phyloP scores from a whole-genome alignment of 2,888 invertebrate genomes.

The Ophion slaviceki region DNA sequence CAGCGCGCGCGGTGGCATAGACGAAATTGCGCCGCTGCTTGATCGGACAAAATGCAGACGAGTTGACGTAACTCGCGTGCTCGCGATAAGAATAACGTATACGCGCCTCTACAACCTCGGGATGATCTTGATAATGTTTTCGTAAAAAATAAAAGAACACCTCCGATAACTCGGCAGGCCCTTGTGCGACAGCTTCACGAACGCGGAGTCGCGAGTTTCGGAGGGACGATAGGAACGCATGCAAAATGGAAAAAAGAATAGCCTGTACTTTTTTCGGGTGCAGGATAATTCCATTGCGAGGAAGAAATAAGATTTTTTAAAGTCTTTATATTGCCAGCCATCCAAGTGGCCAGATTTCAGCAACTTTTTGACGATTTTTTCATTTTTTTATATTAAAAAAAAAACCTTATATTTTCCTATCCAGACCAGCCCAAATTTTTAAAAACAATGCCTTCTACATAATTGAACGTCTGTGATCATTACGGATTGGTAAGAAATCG shows the following conservation, averaged over 20 bases:
- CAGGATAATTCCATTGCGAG: too few species aligned
- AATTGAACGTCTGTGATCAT: too few species aligned
- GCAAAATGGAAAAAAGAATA: neutral
- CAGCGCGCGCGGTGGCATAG: constrained; percentile 25
- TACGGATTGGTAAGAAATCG: neutral
- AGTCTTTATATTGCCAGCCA: neutral
- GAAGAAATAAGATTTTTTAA: neutral
- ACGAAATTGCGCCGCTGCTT: constrained; percentile 31
- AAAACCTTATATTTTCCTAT: too few species aligned
- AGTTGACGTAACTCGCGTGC: constrained; percentile 47
- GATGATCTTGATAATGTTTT: constrained; percentile 16
- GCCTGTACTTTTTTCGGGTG: too few species aligned
- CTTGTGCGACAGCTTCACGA: neutral
- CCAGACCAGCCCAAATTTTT: too few species aligned
- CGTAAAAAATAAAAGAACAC: neutral
- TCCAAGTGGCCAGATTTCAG: neutral
- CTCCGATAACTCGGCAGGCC: neutral
- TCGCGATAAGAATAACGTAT: constrained; percentile 9
- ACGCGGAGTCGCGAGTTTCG: neutral
- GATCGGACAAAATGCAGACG: constrained; percentile 20
- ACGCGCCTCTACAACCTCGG: neutral
- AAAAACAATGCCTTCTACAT: too few species aligned
- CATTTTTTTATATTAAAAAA: too few species aligned
- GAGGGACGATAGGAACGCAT: neutral
- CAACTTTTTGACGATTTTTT: neutral